These are phyloP conservation scores for Pongo abelii DNA, from an alignment of 2,113 vertebrate species.

Conservation along the genomic window DNA sequence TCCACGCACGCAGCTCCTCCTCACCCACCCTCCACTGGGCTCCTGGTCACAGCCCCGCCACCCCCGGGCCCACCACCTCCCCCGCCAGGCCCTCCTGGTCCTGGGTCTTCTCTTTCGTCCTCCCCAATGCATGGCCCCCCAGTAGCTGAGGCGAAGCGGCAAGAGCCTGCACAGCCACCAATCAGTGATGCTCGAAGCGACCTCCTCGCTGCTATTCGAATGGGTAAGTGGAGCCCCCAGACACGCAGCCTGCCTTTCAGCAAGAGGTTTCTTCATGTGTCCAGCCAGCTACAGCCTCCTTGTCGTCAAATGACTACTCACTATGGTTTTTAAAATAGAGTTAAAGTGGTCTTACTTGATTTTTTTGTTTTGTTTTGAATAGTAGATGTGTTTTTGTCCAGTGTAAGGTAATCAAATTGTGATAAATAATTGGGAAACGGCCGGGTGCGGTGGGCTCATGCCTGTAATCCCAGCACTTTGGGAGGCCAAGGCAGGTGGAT, in stretches of 20 bases:
- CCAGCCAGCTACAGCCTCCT: neutral
- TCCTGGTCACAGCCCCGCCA: conserved; percentile 87
- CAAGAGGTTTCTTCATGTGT: neutral
- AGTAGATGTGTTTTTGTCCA: neutral
- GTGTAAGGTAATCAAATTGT: neutral
- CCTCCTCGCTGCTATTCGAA: conserved; percentile 96
- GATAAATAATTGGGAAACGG: neutral
- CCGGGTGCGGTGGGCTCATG: too few species aligned
- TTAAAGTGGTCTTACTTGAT: neutral
- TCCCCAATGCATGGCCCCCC: conserved; percentile 89
- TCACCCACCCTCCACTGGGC: conserved; percentile 86
- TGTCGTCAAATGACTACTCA: neutral
- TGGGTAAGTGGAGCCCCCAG: conserved; percentile 88
- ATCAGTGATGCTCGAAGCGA: conserved; percentile 94
- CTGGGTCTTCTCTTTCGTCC: conserved; percentile 85
- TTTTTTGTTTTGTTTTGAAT: neutral
- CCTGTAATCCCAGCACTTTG: too few species aligned
- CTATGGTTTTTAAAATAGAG: neutral
- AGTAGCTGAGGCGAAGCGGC: conserved; percentile 79
- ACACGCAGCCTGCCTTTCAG: too few species aligned
- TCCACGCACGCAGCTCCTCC: conserved; percentile 84
- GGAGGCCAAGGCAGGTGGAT: too few species aligned
- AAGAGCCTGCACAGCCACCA: conserved; percentile 78
- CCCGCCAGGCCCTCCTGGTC: conserved; percentile 88
- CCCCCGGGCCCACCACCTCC: conserved; percentile 93